phyloP scores from a whole-genome alignment of 1,140 invertebrate species.

The Grapholita molesta region DNA sequence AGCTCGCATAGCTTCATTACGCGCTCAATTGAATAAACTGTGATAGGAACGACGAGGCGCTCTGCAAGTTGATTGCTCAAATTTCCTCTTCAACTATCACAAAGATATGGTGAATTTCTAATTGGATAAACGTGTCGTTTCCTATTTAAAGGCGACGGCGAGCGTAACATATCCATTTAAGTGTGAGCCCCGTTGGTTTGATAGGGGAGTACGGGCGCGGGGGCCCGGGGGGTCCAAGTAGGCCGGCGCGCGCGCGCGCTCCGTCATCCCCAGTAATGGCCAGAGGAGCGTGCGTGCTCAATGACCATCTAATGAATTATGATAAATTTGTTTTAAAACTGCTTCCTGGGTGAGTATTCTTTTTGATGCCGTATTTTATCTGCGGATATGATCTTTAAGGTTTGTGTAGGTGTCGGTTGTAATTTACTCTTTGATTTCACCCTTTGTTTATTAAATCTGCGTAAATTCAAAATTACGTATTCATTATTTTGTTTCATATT shows the following conservation, averaged over 20 bases:
- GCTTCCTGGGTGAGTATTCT: slow-evolving; percentile 41
- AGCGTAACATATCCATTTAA: slow-evolving; percentile 57
- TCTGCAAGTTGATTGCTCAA: slow-evolving; percentile 76
- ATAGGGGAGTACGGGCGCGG: slow-evolving; percentile 21
- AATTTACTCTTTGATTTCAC: slow-evolving; percentile 30
- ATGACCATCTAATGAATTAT: slow-evolving; percentile 63
- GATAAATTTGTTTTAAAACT: slow-evolving; percentile 38
- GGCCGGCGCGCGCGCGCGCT: slow-evolving; percentile 57
- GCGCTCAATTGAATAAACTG: slow-evolving; percentile 77
- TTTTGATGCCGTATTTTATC: slow-evolving; percentile 26
- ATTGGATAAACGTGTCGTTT: slow-evolving; percentile 78
- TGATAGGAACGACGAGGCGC: slow-evolving; percentile 75
- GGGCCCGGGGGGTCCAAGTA: slow-evolving; percentile 32
- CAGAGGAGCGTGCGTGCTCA: slow-evolving; percentile 44
- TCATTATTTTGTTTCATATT: too few species aligned
- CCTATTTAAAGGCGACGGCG: slow-evolving; percentile 75
- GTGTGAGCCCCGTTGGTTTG: slow-evolving; percentile 43
- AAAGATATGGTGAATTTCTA: slow-evolving; percentile 79
- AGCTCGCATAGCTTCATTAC: slow-evolving; percentile 73
- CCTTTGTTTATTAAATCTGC: slow-evolving; percentile 22
- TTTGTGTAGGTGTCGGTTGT: slow-evolving; percentile 2
- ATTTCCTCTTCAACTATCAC: slow-evolving; percentile 77
- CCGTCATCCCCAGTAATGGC: slow-evolving; percentile 70
- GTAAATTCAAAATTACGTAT: neutral
- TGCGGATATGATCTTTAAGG: slow-evolving; percentile 16